Evolutionary conservation across 30 jellyfish, hydroid and myxozoan genomes (phyloP).

Genomic region (Catostylus mosaicus): DNA sequence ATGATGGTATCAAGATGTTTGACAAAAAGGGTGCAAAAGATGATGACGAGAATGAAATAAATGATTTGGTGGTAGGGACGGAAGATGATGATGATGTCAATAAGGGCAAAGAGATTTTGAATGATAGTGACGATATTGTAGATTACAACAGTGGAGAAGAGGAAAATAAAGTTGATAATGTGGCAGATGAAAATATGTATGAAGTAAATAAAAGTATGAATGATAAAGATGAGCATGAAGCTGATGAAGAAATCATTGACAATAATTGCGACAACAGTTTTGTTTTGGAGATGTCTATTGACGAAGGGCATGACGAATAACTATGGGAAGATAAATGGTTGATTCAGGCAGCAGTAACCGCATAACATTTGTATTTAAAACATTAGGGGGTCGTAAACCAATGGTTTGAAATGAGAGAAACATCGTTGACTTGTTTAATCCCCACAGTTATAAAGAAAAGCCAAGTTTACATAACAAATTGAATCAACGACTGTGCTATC

Average conservation of each 20-base stretch:
- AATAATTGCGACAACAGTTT: not conserved
- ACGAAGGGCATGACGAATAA: constrained; percentile 24
- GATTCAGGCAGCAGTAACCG: too few species aligned
- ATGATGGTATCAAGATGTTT: not conserved
- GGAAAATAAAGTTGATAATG: not conserved
- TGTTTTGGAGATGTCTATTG: constrained; percentile 19
- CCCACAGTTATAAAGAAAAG: too few species aligned
- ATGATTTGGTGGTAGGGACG: not conserved
- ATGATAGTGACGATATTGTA: not conserved
- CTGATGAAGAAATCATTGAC: not conserved
- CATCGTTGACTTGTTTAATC: too few species aligned
- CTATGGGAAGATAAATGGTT: too few species aligned
- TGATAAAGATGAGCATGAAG: not conserved
- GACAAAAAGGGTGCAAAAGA: not conserved
- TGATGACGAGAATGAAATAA: not conserved
- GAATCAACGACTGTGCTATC: not conserved
- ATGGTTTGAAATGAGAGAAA: too few species aligned
- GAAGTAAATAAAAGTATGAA: not conserved
- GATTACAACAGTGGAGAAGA: not conserved
- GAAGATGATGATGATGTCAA: not conserved
- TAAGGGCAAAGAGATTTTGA: not conserved
- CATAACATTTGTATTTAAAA: too few species aligned
- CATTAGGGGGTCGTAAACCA: too few species aligned
- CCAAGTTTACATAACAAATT: not conserved
- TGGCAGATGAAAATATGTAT: not conserved